Base-by-base conservation (phyloP, 2,113 vertebrate genomes). In the Aplodontia rufa region DNA sequence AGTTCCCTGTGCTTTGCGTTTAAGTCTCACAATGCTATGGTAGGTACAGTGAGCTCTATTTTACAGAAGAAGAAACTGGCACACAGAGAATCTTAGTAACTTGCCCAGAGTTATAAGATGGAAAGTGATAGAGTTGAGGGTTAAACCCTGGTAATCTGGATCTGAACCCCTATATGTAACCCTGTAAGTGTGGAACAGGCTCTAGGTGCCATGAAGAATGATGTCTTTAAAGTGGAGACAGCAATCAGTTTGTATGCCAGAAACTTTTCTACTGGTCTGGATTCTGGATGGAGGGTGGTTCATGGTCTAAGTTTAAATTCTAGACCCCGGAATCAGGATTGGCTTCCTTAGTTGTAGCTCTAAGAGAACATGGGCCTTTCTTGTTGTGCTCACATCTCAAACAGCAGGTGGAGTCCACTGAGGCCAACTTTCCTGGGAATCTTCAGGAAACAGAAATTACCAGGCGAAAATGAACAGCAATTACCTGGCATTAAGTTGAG, bases 401-500 rank as follows among this genome's bases (percentile, higher is more conserved):
- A 74, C 53, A 55, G 64, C 35, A 79, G 37, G 76, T 72, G 32
- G 72, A 60, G 80, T 91, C 92, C 95, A 88, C 28, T 32, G 89
- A 79, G 85, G 64, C 78, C 87, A 91, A 13, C 81, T 79, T 96
- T 92, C 88, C 89, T 96, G 91, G 60, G 93, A 98, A 91, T 91
- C 79, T 84, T 91, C 53, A 97, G 93, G 91, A 97, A 97, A 88
- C 96, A 96, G 94, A 95, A 97, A 97, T 96, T 95, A 97, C 86
- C 86, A 87, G 91, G 93, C 53, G 82, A 91, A 95, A 95, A 93
- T 95, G 95, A 97, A 64, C 95, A 96, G 93, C 96, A 97, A 97
- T 98, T 97, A 97, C 92, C 90, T 95, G 90, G 90, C 95, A 97
- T 97, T 98, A 96, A 96, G 93, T 95, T 93, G 95, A 97, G 93